Evolutionary conservation across 2,797 vertebrate genomes (phyloP), one percentile per base, ranked within the genome.

Genomic region (Xyrichtys novacula): DNA sequence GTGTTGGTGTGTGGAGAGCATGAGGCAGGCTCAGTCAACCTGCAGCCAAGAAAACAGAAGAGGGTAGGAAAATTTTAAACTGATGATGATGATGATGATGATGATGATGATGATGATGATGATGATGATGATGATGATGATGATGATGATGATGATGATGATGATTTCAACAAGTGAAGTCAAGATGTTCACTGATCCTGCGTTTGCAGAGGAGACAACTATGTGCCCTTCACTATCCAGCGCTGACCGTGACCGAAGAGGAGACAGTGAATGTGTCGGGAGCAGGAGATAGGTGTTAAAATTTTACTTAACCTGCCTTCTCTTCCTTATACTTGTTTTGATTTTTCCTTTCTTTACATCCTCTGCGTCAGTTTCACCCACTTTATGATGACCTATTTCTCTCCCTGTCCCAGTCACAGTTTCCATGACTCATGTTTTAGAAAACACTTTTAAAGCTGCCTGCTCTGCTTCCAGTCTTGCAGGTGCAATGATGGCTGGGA

Each of bases 211-310:
- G 79, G 47, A 88, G 88, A 62, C 75, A 72, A 43, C 87, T 96
- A 47, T 96, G 94, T 80, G 96, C 94, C 15, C 23, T 92, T 29
- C 93, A 97, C 83, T 97, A 96, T 85, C 95, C 96, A 0, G 91
- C 96, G 0, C 54, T 95, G 70, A 66, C 80, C 12, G 44, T 94
- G 69, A 54, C 85, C 7, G 52, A 80, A 58, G 92, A 95, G 34
- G 91, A 96, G 65, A 95, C 88, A 0, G 65, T 95, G 65, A 98
- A 95, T 0, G 96, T 97, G 29, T 97, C 96, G 0, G 96, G 96
- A 88, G 96, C 96, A 5, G 96, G 96, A 28, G 96, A 97, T 84
- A 97, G 96, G 96, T 92, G 39, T 26, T 44, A 19, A 47, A 52
- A 38, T 25, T 47, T 56, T 53, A n/a, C 16, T 15, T 15, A 7